phyloP scores from a whole-genome alignment of 2,888 invertebrate genomes.

The Calameuta idolon region DNA sequence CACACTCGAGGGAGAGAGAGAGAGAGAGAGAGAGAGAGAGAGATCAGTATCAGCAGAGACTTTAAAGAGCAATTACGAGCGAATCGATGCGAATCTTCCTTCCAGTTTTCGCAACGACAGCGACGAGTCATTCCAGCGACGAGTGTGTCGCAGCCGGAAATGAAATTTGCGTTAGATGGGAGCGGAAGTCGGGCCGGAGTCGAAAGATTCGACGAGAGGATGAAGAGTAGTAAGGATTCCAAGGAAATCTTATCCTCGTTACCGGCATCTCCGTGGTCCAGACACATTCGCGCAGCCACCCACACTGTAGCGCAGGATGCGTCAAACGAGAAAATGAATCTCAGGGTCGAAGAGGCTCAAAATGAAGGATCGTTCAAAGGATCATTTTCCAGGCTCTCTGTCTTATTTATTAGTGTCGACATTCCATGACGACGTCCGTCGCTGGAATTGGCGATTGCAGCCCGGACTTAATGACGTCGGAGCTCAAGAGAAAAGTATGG shows the following conservation, averaged over 20 bases:
- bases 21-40: no score
- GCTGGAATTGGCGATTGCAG: background rate
- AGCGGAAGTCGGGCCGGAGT: background rate
- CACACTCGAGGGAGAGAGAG: no score
- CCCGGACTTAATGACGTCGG: background rate
- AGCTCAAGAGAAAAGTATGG: background rate
- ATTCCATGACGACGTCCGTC: background rate
- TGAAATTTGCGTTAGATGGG: constrained; percentile 3
- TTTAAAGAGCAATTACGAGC: background rate
- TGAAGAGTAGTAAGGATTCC: background rate
- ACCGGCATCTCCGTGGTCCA: background rate
- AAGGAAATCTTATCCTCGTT: constrained; percentile 7
- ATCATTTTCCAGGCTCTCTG: background rate
- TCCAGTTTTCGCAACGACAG: background rate
- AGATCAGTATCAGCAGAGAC: background rate
- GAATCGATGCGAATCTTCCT: background rate
- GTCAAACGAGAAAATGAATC: constrained; percentile 1
- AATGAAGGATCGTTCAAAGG: background rate
- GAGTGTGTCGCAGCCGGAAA: background rate
- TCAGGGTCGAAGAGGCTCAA: background rate
- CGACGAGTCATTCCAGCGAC: background rate
- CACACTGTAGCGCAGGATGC: background rate
- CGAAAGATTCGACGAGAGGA: background rate
- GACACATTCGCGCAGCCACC: background rate
- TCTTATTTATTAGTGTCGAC: background rate